Conservation (phyloP, 2,797 vertebrate species). For the Pseudochirops cupreus region DNA sequence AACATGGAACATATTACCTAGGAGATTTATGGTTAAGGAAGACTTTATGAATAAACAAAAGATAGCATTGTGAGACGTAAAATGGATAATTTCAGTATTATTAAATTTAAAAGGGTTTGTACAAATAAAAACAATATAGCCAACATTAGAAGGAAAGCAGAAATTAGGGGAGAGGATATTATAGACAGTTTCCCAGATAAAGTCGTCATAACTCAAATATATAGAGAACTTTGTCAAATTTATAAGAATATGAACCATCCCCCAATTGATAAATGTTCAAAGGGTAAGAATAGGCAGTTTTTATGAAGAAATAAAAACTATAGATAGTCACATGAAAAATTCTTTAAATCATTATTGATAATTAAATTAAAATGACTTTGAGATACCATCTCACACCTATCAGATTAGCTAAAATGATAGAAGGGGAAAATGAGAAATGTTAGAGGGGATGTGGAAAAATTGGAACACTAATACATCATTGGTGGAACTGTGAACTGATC, state of each 20-base stretch:
- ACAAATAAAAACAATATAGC: background rate
- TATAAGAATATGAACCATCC: background rate
- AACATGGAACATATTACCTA: too few relatives aligned
- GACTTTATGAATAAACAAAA: too few relatives aligned
- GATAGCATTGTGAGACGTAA: too few relatives aligned
- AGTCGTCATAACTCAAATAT: background rate
- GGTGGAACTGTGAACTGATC: background rate
- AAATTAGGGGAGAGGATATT: background rate
- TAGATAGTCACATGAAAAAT: background rate
- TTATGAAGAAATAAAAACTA: background rate
- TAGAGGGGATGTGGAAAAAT: background rate
- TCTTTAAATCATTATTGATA: background rate
- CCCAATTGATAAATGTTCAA: background rate
- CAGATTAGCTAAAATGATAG: background rate
- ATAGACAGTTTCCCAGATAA: background rate
- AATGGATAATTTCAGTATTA: too few relatives aligned
- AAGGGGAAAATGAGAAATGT: background rate
- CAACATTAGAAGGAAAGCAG: background rate
- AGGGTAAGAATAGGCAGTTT: background rate
- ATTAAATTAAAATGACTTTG: background rate
- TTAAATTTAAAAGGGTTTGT: too few relatives aligned
- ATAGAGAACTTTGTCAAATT: background rate
- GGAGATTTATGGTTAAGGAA: too few relatives aligned
- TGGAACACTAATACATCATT: background rate
- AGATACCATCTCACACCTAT: background rate